Percentiles rank a stretch among this genome's conserved stretches.
Conservation (phyloP, 2,797 vertebrate genomes). For the Ctenopoma kingsleyae region DNA sequence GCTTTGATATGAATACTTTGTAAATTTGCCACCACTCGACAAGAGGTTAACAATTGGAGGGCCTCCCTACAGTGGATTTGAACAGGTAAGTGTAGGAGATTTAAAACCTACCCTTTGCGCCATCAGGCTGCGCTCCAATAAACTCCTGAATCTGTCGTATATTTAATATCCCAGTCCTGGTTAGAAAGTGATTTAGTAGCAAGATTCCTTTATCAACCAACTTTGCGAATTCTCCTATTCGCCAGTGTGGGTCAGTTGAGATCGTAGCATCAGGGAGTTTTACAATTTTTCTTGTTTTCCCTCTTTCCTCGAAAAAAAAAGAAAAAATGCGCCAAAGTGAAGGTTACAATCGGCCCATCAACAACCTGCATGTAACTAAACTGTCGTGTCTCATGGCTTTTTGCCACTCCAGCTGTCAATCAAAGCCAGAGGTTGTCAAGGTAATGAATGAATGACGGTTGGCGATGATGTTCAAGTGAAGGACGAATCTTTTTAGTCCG, state of each 20-base stretch:
- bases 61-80: slow-evolving; percentile 92
- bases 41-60: slow-evolving; percentile 85
- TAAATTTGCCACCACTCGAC: slow-evolving; percentile 87
- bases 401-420: slow-evolving; percentile 99
- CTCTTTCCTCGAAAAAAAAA: slow-evolving; percentile 81
- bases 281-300: slow-evolving; percentile 87
- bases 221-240: slow-evolving; percentile 93
- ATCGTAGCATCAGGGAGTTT: slow-evolving; percentile 88
- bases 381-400: slow-evolving; percentile 99
- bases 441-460: slow-evolving; percentile 99
- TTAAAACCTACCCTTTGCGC: slow-evolving; percentile 99
- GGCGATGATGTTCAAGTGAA: slow-evolving; percentile 97
- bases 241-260: slow-evolving; percentile 86
- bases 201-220: slow-evolving; percentile 89
- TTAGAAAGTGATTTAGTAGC: slow-evolving; percentile 94
- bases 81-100: slow-evolving; percentile 94
- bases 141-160: slow-evolving; percentile 98
- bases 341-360: slow-evolving; percentile 98
- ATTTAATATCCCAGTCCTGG: slow-evolving; percentile 98
- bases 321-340: slow-evolving; percentile 93
- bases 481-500: slow-evolving; percentile 96
- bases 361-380: slow-evolving; percentile 99
- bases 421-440: slow-evolving; percentile 99
- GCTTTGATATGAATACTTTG: slow-evolving; percentile 83
- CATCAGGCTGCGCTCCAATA: slow-evolving; percentile 99